Percentiles rank a stretch among this genome's conserved stretches.
phyloP scores from a whole-genome alignment of 2,888 invertebrate species.

The Amblyteles armatorius region DNA sequence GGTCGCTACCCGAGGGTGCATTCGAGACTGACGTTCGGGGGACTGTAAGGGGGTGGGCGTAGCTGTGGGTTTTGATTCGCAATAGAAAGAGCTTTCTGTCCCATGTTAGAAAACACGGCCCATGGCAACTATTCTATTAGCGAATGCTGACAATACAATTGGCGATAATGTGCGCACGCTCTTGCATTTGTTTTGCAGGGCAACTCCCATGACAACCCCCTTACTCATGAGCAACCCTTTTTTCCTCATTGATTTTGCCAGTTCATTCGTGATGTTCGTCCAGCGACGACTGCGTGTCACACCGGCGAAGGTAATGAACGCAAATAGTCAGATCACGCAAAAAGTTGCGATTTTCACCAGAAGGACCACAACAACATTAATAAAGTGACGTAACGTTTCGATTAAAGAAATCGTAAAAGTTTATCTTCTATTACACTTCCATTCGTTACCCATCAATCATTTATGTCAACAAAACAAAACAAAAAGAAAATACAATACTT shows the following conservation, averaged over 20 bases:
- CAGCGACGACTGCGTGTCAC: not conserved
- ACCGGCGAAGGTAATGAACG: not conserved
- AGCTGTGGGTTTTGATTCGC: not conserved
- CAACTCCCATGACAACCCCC: no score
- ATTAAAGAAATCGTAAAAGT: not conserved
- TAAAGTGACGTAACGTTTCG: not conserved
- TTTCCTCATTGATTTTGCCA: not conserved
- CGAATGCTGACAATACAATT: no score
- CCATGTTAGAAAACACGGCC: no score
- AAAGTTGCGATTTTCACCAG: not conserved
- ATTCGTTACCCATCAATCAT: not conserved
- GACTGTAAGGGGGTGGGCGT: no score
- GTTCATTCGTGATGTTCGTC: not conserved
- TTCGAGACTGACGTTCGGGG: not conserved
- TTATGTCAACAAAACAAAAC: not conserved
- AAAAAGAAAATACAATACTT: not conserved
- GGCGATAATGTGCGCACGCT: no score
- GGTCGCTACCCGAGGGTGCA: not conserved
- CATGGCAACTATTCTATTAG: no score
- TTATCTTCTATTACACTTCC: conserved; percentile 6
- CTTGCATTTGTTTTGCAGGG: no score
- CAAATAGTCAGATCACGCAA: not conserved
- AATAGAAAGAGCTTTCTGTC: no score
- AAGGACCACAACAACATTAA: not conserved
- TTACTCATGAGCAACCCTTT: not conserved